These are phyloP conservation scores for Parnassius apollo DNA, from an alignment of 2,888 invertebrate genomes.

Conservation along the genomic window DNA sequence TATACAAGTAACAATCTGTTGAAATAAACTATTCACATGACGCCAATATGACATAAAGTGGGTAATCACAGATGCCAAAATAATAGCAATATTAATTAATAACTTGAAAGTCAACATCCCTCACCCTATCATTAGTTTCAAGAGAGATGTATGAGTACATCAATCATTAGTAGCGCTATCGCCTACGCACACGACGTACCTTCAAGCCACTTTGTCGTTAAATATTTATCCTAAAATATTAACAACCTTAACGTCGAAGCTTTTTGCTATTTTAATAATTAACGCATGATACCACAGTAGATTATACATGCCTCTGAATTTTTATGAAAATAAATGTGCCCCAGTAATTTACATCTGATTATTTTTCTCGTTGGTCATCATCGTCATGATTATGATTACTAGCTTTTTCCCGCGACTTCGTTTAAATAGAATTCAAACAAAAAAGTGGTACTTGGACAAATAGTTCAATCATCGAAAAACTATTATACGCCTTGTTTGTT, in stretches of 20 bases:
- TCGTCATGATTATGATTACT: no score
- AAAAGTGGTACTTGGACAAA: no score
- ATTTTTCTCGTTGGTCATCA: no score
- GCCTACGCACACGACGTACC: slow-evolving; percentile 61
- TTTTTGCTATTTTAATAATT: slow-evolving; percentile 32
- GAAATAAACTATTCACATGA: slow-evolving; percentile 25
- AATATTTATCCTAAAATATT: slow-evolving; percentile 53
- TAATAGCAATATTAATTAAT: slow-evolving; percentile 78
- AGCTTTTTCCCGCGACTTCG: no score
- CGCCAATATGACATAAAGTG: slow-evolving; percentile 38
- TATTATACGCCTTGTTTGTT: no score
- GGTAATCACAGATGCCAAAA: slow-evolving; percentile 59
- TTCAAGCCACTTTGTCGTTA: slow-evolving; percentile 57
- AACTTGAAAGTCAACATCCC: slow-evolving; percentile 77
- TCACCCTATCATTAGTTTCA: slow-evolving; percentile 76
- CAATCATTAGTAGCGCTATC: slow-evolving; percentile 77
- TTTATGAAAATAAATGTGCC: no score
- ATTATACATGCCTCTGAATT: no score
- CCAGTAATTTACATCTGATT: no score
- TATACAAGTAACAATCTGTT: slow-evolving; percentile 9
- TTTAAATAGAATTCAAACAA: no score
- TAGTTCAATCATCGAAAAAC: no score
- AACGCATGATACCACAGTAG: no score
- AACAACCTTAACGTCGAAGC: slow-evolving; percentile 40
- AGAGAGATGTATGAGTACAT: slow-evolving; percentile 72